Base-by-base conservation (phyloP, 2,888 invertebrate genomes). In the Patella ulyssiponensis region DNA sequence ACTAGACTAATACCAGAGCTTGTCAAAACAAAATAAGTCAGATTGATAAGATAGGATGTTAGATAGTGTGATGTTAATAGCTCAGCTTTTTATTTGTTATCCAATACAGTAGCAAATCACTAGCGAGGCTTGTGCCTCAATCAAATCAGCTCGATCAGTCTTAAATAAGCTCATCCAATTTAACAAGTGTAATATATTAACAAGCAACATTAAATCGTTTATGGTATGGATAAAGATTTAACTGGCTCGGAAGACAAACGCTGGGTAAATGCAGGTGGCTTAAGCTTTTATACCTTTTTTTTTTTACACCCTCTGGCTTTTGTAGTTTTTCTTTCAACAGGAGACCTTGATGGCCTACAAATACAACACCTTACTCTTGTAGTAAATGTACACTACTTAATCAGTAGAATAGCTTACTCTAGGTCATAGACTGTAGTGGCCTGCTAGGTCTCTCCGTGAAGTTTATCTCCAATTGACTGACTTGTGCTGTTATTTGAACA, bases 401-500 rank as follows among this genome's bases (percentile, higher is more conserved):
- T 64, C 64, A 64, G 20, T 20, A 64, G 23, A 64, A 64, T 64
- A 64, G 64, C 64, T 64, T 64, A 64, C 64, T 64, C 20, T 64
- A 64, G 64, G 64, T 64, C 64, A 64, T 64, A 64, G 20, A 64
- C 64, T 64, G 64, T 64, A 64, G 64, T 64, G 64, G 64, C 23
- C 14, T 64, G 23, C 64, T 12, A 64, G 20, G 64, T 64, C 64
- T 64, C 64, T 23, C 64, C 64, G 23, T 23, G 20, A 20, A 64
- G 20, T 64, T 64, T 64, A 64, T 64, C 64, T 64, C 23, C 64
- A 64, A 64, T 64, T 64, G 20, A 64, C 64, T 64, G 64, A 64
- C 64, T 64, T 64, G 64, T 64, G 64, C 64, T 64, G 64, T 64
- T 64, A 64, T 64, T 64, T 64, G 64, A 64, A 64, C 64, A 64